phyloP scores from a whole-genome alignment of 2,888 invertebrate genomes.

The Quadroppia sp. region DNA sequence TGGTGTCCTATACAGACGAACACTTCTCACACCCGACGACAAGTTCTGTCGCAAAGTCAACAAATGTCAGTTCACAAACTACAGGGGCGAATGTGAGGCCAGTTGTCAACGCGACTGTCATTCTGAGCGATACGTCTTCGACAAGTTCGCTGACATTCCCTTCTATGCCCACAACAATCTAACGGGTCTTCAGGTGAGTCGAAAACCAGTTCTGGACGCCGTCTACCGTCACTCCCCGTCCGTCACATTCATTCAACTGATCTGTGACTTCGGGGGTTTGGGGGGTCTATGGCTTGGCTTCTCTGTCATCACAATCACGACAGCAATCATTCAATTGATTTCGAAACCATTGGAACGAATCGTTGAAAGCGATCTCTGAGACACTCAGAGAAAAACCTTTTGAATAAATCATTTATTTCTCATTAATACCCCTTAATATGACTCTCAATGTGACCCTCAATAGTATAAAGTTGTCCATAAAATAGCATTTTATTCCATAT shows the following conservation, averaged over 20 bases:
- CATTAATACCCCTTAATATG: too few relatives aligned
- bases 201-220: constrained; percentile 14
- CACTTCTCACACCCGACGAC: constrained; percentile 22
- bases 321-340: constrained; percentile 38
- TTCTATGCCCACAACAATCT: constrained; percentile 21
- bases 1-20: constrained; percentile 24
- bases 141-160: constrained; percentile 40
- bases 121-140: constrained; percentile 5
- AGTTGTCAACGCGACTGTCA: constrained; percentile 36
- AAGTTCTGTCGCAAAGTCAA: constrained; percentile 25
- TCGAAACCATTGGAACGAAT: constrained; percentile 30
- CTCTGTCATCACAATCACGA: constrained; percentile 39
- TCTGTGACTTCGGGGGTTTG: constrained; percentile 40
- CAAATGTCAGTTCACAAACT: constrained; percentile 38
- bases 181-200: constrained; percentile 34
- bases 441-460: too few relatives aligned
- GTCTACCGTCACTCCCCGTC: constrained; percentile 39
- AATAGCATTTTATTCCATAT: too few relatives aligned
- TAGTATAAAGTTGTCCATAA: too few relatives aligned
- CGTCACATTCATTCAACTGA: constrained; percentile 36
- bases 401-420: too few relatives aligned
- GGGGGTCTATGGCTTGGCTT: constrained; percentile 41
- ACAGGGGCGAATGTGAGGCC: constrained; percentile 22
- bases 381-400: too few relatives aligned
- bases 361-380: constrained; percentile 13